Percentiles rank a stretch among this genome's conserved stretches.
Evolutionary conservation across 2,888 invertebrate genomes (phyloP).

Genomic region (Cinara cedri): DNA sequence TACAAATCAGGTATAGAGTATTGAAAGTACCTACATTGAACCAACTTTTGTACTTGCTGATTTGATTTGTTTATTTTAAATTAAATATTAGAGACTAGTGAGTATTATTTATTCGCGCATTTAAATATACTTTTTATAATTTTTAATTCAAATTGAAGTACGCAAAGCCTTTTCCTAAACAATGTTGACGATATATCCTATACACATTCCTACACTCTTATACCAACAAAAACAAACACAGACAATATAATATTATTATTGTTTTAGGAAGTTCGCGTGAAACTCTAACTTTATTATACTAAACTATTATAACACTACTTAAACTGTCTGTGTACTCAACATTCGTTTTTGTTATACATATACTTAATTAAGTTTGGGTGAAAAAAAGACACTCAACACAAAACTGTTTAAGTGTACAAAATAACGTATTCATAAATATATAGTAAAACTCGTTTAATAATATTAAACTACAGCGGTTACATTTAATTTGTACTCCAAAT

Average conservation of each 20-base stretch:
- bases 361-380: background rate
- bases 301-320: background rate
- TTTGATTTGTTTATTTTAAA: slow-evolving; percentile 20
- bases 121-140: slow-evolving; percentile 21
- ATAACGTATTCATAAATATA: background rate
- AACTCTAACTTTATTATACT: too few species aligned
- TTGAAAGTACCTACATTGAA: too few species aligned
- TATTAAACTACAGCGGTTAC: too few species aligned
- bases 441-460: too few species aligned
- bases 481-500: too few species aligned
- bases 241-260: too few species aligned
- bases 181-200: too few species aligned
- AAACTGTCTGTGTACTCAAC: too few species aligned
- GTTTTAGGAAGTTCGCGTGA: too few species aligned
- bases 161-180: background rate
- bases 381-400: too few species aligned
- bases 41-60: background rate
- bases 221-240: background rate
- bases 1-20: too few species aligned
- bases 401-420: background rate
- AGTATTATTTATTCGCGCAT: background rate
- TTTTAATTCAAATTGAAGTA: slow-evolving; percentile 6
- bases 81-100: background rate
- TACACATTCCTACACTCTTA: too few species aligned
- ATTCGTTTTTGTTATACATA: background rate